These are phyloP conservation scores for Oscheius onirici DNA, from an alignment of 2,888 invertebrate species.

Conservation along the genomic window DNA sequence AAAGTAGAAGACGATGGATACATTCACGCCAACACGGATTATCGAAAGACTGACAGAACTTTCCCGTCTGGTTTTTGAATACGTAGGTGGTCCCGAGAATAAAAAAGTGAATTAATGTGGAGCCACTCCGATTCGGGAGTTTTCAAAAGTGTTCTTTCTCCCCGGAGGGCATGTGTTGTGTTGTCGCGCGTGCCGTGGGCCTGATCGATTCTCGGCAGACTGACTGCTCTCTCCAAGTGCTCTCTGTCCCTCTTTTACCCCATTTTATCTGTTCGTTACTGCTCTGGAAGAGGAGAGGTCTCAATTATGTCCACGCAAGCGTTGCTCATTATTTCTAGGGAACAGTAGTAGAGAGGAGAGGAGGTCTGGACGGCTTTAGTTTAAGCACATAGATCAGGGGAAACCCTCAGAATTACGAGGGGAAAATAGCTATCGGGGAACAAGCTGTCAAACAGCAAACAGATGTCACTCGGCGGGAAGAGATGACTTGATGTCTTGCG, in stretches of 20 bases:
- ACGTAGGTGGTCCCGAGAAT: background rate
- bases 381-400: too few relatives aligned
- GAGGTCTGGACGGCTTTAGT: too few relatives aligned
- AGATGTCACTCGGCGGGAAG: too few relatives aligned
- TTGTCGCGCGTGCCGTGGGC: conserved; percentile 1
- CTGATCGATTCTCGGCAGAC: conserved; percentile 23
- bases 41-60: conserved; percentile 1
- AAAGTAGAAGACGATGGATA: conserved; percentile 3
- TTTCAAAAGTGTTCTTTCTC: conserved; percentile 1
- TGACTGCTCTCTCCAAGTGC: background rate
- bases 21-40: conserved; percentile 8
- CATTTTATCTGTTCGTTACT: background rate
- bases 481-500: too few relatives aligned
- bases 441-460: too few relatives aligned
- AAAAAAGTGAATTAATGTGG: background rate
- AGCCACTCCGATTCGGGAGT: background rate
- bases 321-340: too few relatives aligned
- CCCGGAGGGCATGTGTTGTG: conserved; percentile 28
- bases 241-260: background rate
- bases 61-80: background rate
- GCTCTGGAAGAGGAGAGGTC: background rate
- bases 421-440: too few relatives aligned
- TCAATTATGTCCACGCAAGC: too few relatives aligned
- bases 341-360: too few relatives aligned
- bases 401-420: too few relatives aligned